A percentile compares a stretch with the other conserved stretches of the same genome.
Conservation (phyloP, 53 echinoderm and acorn worm species). For the Paracentrotus lividus region DNA sequence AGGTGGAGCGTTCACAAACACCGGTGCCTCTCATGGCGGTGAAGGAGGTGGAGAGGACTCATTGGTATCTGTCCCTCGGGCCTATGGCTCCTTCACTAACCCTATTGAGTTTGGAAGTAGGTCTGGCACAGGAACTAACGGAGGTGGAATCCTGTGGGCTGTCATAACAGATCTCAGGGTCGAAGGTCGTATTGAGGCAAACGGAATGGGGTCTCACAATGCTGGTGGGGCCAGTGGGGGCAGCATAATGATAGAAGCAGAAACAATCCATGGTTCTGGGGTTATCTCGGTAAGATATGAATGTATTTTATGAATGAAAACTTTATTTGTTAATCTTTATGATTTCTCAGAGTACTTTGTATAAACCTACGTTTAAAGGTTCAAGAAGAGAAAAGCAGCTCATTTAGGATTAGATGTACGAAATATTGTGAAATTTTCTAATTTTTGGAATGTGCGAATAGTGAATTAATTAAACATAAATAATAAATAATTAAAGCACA, state of each 20-base stretch:
- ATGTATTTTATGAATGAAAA: no score
- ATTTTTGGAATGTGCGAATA: no score
- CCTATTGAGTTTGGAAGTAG: constrained; percentile 86
- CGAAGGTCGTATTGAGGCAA: constrained; percentile 81
- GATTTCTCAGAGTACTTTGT: no score
- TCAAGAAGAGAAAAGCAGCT: no score
- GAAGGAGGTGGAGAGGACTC: constrained; percentile 79
- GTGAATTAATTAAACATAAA: no score
- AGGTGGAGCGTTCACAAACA: constrained; percentile 74
- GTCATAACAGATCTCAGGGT: constrained; percentile 75
- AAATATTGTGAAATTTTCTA: no score
- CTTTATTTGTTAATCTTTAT: no score
- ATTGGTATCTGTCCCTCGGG: constrained; percentile 73
- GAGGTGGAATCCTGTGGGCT: constrained; percentile 82
- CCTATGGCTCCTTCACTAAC: constrained; percentile 88
- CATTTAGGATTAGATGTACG: no score
- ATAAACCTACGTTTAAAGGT: no score
- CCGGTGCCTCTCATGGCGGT: constrained; percentile 91
- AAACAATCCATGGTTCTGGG: constrained; percentile 80
- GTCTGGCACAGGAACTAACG: constrained; percentile 78
- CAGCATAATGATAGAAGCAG: constrained; percentile 76
- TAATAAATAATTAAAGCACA: no score
- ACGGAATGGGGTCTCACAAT: constrained; percentile 66
- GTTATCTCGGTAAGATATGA: constrained; percentile 75
- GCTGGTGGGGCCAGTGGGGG: constrained; percentile 92